Base-by-base conservation (phyloP, 2,888 invertebrate species). In the Osmoderma eremita region DNA sequence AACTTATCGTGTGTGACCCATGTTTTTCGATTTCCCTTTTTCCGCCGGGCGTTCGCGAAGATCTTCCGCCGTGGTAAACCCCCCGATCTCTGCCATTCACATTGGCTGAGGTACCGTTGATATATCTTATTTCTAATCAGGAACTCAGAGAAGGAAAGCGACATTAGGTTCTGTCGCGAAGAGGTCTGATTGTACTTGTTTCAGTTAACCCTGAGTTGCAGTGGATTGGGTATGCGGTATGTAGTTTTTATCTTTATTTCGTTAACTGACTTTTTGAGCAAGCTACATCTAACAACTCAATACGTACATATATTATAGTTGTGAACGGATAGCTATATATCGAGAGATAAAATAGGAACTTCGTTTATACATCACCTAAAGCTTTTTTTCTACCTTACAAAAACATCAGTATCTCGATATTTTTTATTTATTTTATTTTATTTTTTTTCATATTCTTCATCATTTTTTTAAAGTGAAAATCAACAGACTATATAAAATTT, bases 321-420 rank as follows among this genome's bases (percentile, higher is more conserved):
- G 80, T 81, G 81, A 82, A 82, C 80, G 80, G 78, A 79, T 79
- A 79, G 73, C 72, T 73, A 68, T 77, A 82, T 82, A 82, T 81
- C 81, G 82, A 82, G 81, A 81, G 81, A 81, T 81, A 83, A 83
- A 83, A 82, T 82, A 82, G 83, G 82, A 83, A 83, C 83, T 83
- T 83, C 80, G 70, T 80, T 80, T 81, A 81, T 82, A 82, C 82
- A 83, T 83, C 83, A 83, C 83, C 82, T 82, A 82, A 82, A 82
- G 80, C 82, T 81, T 82, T 81, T 80, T 48, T 81, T 79, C 77
- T 81, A 81, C 81, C 80, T 80, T 82, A 82, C 81, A 82, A 82
- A 65, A 81, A 81, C 81, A 81, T 81, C 78, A 80, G 78, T 79
- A 80, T 81, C 80, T 80, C 80, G 80, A 81, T 81, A 80, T 80